Base-by-base conservation (phyloP, 2,113 vertebrate species). In the Ibidorhyncha struthersii region DNA sequence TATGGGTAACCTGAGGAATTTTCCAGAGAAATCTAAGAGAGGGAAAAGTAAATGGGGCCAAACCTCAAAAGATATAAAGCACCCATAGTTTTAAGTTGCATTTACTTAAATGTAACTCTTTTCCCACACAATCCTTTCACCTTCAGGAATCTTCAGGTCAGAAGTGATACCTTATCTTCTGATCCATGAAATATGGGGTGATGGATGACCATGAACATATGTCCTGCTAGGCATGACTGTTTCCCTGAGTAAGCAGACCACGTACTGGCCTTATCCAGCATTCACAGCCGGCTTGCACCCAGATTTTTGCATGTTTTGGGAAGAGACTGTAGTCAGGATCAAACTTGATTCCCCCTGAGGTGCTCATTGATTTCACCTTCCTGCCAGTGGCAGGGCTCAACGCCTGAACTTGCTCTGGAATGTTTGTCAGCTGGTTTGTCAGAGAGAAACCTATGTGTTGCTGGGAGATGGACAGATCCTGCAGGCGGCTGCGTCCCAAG, bases 361-460 rank as follows among this genome's bases (percentile, higher is more conserved):
- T 94, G 66, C 53, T 94, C 86, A 95, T 86, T 88, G 84, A 97
- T 96, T 92, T 95, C 82, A 70, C 81, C 70, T 89, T 91, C 61
- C 61, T 95, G 81, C 67, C 52, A 55, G 59, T 8, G 27, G 74
- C 53, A 85, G 67, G 29, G 62, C 53, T 93, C 6, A 5, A 52
- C 0, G 83, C 67, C 96, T 92, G 49, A 96, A 86, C 95, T 84
- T 90, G 96, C 53, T 91, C 61, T 94, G 93, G 92, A 96, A 94
- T 95, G 89, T 95, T 91, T 94, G 53, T 91, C 83, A 91, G 71
- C 70, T 87, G 85, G 78, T 81, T 90, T 92, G 82, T 50, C 63
- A 49, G 82, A 79, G 32, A 86, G 40, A 76, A 94, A n/a, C 26
- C 20, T 14, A 40, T 47, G 41, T 80, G 50, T 55, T 86, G n/a